Conservation (phyloP, 2,113 vertebrate species). For the Glaucidium brasilianum region DNA sequence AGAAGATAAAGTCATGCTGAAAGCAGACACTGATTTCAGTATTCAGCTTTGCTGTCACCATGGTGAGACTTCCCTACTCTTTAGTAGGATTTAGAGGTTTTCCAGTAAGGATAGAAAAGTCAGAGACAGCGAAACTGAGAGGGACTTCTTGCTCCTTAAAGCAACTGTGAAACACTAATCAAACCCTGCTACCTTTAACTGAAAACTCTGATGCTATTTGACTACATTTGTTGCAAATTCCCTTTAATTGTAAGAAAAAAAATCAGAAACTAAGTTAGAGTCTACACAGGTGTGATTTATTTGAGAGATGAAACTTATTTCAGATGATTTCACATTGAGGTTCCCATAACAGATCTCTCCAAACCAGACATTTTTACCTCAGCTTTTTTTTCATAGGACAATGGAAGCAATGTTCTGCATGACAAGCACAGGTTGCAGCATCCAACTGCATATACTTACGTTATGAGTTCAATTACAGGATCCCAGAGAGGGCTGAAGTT, state of each 20-base stretch:
- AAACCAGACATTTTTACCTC: background rate
- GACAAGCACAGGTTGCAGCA: background rate
- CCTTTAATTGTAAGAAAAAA: background rate
- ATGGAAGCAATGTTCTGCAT: background rate
- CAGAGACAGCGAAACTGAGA: background rate
- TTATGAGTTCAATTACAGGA: slow-evolving; percentile 89
- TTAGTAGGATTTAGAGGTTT: background rate
- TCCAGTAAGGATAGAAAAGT: background rate
- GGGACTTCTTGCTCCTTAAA: background rate
- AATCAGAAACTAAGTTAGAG: background rate
- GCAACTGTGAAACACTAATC: background rate
- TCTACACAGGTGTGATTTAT: background rate
- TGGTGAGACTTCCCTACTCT: background rate
- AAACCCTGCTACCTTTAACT: background rate
- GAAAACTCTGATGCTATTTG: background rate
- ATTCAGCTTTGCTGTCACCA: background rate
- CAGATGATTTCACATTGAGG: background rate
- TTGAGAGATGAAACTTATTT: background rate
- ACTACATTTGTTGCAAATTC: background rate
- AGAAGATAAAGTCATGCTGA: background rate
- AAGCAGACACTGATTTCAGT: background rate
- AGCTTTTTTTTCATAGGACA: background rate
- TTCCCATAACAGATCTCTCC: background rate
- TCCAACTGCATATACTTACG: slow-evolving; percentile 74
- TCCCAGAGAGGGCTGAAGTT: slow-evolving; percentile 96